Percentiles rank a stretch among this genome's conserved stretches.
phyloP scores from a whole-genome alignment of 2,797 vertebrate species.

The Hydrolagus colliei region DNA sequence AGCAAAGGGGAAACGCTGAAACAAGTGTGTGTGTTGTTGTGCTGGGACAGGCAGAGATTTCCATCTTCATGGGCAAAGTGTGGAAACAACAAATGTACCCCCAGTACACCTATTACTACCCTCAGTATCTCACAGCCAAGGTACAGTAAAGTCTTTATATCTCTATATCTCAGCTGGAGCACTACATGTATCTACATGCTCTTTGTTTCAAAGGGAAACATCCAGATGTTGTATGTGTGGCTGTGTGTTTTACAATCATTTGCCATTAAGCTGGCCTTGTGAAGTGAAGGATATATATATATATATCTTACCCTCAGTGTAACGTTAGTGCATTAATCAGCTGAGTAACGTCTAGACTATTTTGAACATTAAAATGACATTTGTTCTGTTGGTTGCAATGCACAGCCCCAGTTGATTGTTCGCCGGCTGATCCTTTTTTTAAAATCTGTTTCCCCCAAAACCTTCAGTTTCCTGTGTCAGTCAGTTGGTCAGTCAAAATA shows the following conservation, averaged over 20 bases:
- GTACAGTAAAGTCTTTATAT: constrained; percentile 45
- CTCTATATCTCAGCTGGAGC: not conserved
- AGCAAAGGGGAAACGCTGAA: constrained; percentile 47
- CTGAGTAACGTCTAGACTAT: not conserved
- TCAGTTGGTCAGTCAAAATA: not conserved
- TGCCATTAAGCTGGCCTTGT: not conserved
- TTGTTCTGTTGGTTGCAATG: not conserved
- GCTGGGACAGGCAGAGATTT: constrained; percentile 53
- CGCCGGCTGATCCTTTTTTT: not conserved
- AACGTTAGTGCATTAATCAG: not conserved
- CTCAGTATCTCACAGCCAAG: constrained; percentile 75
- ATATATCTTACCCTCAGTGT: not conserved
- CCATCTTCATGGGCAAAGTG: constrained; percentile 77
- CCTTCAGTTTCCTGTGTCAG: not conserved
- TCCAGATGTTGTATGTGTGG: not conserved
- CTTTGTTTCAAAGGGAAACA: not conserved
- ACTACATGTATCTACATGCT: not conserved
- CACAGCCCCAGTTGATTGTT: not conserved
- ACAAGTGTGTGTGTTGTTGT: constrained; percentile 56
- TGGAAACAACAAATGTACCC: constrained; percentile 80
- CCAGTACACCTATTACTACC: constrained; percentile 77
- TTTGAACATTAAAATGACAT: not conserved
- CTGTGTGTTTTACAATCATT: not conserved
- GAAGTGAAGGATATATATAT: not conserved
- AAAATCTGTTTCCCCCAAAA: not conserved